Percentiles rank a stretch among this genome's conserved stretches.
These are phyloP conservation scores for Montipora sp. DNA, from an alignment of 64 coral and sea anemone genomes.

Conservation along the genomic window DNA sequence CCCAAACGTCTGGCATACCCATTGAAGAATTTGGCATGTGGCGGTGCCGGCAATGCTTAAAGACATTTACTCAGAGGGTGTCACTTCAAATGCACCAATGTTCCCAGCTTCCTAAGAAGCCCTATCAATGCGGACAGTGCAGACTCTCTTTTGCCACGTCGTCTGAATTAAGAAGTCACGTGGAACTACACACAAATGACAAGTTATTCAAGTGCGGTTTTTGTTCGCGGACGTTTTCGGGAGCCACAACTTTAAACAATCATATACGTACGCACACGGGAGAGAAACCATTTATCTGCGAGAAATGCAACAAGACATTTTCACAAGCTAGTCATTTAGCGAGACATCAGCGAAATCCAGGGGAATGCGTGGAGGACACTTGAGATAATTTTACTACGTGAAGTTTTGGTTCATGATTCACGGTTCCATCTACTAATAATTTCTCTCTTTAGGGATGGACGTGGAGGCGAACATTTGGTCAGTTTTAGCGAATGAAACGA, in stretches of 20 bases:
- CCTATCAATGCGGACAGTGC: conserved; percentile 83
- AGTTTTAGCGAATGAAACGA: no score
- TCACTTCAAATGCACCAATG: conserved; percentile 81
- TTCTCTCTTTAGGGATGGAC: no score
- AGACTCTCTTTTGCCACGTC: conserved; percentile 39
- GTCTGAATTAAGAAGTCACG: conserved; percentile 73
- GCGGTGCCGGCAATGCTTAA: conserved; percentile 77
- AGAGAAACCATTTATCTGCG: conserved; percentile 71
- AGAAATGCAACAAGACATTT: conserved; percentile 64
- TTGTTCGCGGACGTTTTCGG: conserved; percentile 75
- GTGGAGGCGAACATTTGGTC: no score
- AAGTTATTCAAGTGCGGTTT: conserved; percentile 86
- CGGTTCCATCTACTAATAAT: no score
- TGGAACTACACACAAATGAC: conserved; percentile 73
- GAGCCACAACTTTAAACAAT: conserved; percentile 79
- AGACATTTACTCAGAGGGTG: conserved; percentile 77
- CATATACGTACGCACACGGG: conserved; percentile 82
- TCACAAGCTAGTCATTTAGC: conserved; percentile 75
- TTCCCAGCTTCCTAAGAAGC: conserved; percentile 52
- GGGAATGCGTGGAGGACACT: conserved; percentile 31
- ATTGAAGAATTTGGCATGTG: conserved; percentile 70
- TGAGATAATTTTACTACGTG: no score
- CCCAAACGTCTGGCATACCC: neutral
- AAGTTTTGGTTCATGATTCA: no score
- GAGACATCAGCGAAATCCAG: conserved; percentile 63